phyloP scores from a whole-genome alignment of 2,797 vertebrate species.

The Pantherophis vulpinus region DNA sequence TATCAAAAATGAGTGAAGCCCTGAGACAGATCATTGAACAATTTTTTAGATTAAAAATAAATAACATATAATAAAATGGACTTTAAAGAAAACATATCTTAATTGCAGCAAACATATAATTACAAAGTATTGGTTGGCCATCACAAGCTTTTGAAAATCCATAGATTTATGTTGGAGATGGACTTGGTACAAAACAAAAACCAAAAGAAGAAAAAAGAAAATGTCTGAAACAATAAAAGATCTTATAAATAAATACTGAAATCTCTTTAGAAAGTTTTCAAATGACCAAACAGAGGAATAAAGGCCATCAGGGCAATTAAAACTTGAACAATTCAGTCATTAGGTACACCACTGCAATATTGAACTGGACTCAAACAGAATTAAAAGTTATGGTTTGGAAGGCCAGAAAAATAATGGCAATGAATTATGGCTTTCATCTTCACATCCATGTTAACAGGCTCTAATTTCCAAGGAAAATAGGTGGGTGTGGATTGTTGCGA shows the following conservation, averaged over 20 bases:
- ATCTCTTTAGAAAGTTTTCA: not conserved
- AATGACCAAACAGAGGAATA: not conserved
- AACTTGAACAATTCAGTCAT: not conserved
- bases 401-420: not conserved
- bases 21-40: slow-evolving; percentile 66
- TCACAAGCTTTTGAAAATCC: not conserved
- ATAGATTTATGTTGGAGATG: not conserved
- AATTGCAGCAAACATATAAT: not conserved
- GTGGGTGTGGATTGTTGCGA: not conserved
- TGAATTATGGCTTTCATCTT: not conserved
- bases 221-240: not conserved
- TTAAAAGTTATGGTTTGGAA: not conserved
- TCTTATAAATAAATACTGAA: not conserved
- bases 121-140: not conserved
- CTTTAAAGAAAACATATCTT: slow-evolving; percentile 47
- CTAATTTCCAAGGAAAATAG: not conserved
- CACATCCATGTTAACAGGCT: not conserved
- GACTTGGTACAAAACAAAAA: not conserved
- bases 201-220: not conserved
- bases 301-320: not conserved
- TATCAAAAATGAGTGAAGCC: slow-evolving; percentile 73
- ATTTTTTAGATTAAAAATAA: slow-evolving; percentile 68
- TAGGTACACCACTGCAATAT: not conserved
- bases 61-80: slow-evolving; percentile 48
- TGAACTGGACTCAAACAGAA: not conserved